Evolutionary conservation across 2,113 vertebrate genomes (phyloP).

Genomic region (Pomatorhinus ruficollis): DNA sequence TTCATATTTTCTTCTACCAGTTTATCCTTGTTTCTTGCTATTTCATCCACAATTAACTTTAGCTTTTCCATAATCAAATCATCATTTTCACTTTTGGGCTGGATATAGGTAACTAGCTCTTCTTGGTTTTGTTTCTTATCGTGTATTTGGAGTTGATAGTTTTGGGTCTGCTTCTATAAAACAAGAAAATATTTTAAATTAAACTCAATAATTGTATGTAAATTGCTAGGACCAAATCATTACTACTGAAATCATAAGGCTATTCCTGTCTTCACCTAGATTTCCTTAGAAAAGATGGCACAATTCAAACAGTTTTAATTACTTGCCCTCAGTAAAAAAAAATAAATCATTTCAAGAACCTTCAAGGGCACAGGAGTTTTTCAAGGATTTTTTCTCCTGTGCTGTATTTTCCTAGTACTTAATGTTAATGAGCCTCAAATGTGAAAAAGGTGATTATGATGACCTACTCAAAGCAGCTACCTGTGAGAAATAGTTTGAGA

Average conservation of each 20-base stretch:
- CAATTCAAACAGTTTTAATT: background rate
- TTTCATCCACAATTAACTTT: constrained; percentile 73
- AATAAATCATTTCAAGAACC: background rate
- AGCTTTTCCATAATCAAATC: constrained; percentile 72
- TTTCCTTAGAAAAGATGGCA: background rate
- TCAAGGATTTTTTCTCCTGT: background rate
- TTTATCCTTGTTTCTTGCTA: constrained; percentile 68
- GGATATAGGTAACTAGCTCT: constrained; percentile 4
- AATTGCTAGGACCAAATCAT: background rate
- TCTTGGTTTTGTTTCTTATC: constrained; percentile 43
- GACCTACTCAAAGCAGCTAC: constrained; percentile 10
- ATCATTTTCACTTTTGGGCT: constrained; percentile 33
- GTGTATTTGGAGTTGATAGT: constrained; percentile 58
- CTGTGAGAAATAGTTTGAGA: background rate
- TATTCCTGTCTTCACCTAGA: background rate
- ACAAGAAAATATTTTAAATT: background rate
- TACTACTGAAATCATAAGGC: background rate
- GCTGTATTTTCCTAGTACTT: background rate
- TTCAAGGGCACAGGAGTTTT: background rate
- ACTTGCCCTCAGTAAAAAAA: background rate
- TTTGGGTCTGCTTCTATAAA: constrained; percentile 70
- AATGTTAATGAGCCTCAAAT: constrained; percentile 12
- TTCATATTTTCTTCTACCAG: constrained; percentile 77
- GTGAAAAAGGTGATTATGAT: constrained; percentile 24
- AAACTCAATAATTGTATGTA: background rate